Conservation (phyloP, 2,888 invertebrate species). For the Melanotus villosus region DNA sequence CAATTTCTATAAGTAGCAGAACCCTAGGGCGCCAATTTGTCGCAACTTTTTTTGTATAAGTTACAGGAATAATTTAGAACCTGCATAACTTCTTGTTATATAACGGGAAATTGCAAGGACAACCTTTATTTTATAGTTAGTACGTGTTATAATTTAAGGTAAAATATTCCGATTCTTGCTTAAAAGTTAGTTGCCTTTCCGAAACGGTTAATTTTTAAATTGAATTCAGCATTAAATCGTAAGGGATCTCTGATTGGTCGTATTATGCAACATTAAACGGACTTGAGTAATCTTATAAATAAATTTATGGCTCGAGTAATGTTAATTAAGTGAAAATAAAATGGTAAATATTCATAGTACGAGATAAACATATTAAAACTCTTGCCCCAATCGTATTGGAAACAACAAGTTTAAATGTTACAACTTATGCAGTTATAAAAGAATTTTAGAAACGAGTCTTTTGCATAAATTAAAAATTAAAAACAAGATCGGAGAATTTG, state of each 20-base stretch:
- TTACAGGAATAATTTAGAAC: slow-evolving; percentile 22
- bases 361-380: neutral
- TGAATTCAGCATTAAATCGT: too few species aligned
- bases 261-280: neutral
- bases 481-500: slow-evolving; percentile 10
- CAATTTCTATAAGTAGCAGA: slow-evolving; percentile 6
- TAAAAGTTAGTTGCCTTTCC: too few species aligned
- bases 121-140: slow-evolving; percentile 21
- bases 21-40: slow-evolving; percentile 23
- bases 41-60: slow-evolving; percentile 4
- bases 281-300: neutral
- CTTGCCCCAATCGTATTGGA: neutral
- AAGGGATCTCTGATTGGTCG: neutral
- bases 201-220: too few species aligned
- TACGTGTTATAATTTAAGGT: slow-evolving; percentile 14
- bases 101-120: slow-evolving; percentile 35
- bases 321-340: neutral
- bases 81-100: slow-evolving; percentile 30
- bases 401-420: neutral
- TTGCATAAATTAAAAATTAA: slow-evolving; percentile 8
- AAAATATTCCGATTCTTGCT: slow-evolving; percentile 17
- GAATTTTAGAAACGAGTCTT: slow-evolving; percentile 4
- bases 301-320: neutral
- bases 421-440: slow-evolving; percentile 26
- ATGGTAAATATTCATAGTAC: neutral